Conservation (phyloP, 2,888 invertebrate species). For the Nomada flava region DNA sequence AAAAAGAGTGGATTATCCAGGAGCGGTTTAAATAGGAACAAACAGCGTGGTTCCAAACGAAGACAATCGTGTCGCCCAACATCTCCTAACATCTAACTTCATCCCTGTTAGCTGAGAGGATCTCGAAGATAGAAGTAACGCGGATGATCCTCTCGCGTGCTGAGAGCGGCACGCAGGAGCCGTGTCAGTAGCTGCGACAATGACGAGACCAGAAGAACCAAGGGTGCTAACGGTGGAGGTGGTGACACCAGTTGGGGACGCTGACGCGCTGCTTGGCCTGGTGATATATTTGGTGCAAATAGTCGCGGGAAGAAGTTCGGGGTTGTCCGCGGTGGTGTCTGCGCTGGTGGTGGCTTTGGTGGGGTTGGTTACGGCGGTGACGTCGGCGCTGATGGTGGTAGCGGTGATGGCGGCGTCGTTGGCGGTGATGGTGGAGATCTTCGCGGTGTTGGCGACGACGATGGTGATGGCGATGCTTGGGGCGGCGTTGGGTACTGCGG, state of each 20-base stretch:
- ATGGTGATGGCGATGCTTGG: conserved; percentile 20
- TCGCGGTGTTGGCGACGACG: conserved; percentile 5
- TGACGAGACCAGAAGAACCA: too few relatives aligned
- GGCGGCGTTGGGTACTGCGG: conserved; percentile 13
- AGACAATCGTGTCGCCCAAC: conserved; percentile 6
- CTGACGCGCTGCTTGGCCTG: neutral
- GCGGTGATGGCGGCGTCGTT: neutral
- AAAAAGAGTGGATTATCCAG: neutral
- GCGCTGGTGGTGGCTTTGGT: neutral
- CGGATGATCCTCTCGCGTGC: conserved; percentile 7
- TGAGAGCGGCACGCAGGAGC: conserved; percentile 22
- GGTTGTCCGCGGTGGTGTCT: too few relatives aligned
- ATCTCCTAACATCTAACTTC: conserved; percentile 2
- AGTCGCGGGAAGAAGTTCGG: too few relatives aligned
- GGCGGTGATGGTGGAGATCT: neutral
- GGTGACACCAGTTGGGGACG: neutral
- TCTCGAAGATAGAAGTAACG: neutral
- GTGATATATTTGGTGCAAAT: too few relatives aligned
- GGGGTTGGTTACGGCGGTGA: neutral
- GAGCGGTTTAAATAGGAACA: too few relatives aligned
- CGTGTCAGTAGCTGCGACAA: conserved; percentile 1
- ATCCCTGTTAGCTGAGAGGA: neutral
- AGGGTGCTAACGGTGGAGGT: too few relatives aligned
- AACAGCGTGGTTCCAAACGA: neutral
- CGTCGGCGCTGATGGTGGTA: neutral